Base-by-base conservation (phyloP, 2,888 invertebrate species). In the Diarsia brunnea region DNA sequence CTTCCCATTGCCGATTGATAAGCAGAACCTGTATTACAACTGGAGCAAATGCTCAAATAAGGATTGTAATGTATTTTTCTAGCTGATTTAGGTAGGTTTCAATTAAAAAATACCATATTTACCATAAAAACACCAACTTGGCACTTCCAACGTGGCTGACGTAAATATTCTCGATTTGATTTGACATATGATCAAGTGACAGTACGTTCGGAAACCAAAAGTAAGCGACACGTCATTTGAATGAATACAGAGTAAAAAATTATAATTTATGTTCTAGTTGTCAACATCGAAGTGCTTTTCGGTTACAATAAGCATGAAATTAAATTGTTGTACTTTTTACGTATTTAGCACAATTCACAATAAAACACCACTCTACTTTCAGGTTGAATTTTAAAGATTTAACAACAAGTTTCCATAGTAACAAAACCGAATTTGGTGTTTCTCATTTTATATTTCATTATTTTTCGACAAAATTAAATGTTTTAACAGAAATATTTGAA, bases 61-160 rank as follows among this genome's bases (percentile, higher is more conserved):
- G 43, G 69, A 80, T 70, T 74, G 47, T 63, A 84, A 78, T 79
- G 69, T 49, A 82, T 67, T 88, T 84, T 87, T 65, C n/a, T 43
- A 70, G 2, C 55, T 21, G 24, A 75, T 75, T 76, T 72, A 8
- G 8, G 24, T 53, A 55, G 27, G 73, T 91, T 92, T 93, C 86
- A 86, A 88, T 86, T 88, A 91, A 88, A 92, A 89, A 91, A 91
- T 88, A 79, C 89, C 82, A 91, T 91, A 93, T 95, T 95, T 95
- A 95, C 94, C 95, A 94, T 95, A 95, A 96, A 96, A 96, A 96
- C 94, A 96, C 94, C 96, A 93, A 95, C 95, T 95, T 95, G 95
- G 96, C 95, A 97, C 95, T 96, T 97, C 97, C 97, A 97, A 97
- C 97, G 97, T 97, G 97, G 97, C 97, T 96, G 95, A 95, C 95